Base-by-base conservation (phyloP, 2,888 invertebrate genomes). In the Sphinx pinastri region DNA sequence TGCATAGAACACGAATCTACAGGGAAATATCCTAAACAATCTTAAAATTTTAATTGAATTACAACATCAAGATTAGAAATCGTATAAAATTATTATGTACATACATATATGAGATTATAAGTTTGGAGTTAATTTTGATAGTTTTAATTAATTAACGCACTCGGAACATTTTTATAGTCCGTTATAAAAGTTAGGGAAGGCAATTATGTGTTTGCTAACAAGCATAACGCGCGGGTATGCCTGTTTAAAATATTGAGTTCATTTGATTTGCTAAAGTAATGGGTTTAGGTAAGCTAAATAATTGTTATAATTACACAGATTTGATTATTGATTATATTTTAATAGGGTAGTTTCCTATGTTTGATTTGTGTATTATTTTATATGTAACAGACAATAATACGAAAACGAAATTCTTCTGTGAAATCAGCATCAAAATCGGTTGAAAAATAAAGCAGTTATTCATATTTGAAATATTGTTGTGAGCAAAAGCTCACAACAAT, bases 91-190 rank as follows among this genome's bases (percentile, higher is more conserved):
- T 49, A 67, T 58, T 13, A 69, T 19, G 69, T 63, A 69, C 54
- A 58, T 59, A 67, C 52, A 67, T 58, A 67, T 70, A 67, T 54
- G 58, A 68, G 52, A 70, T 70, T 71, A 68, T 38, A 57, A 52
- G 68, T 47, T 52, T 66, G 66, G 38, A 71, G 47, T 68, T 67
- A 71, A 69, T 66, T 69, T 66, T 66, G 58, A 71, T 68, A 68
- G 66, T 69, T 70, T 71, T 71, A 68, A 71, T 71, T 71, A 71
- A 71, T 71, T 67, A 66, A 71, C 19, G 45, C 57, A 38, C 66
- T 25, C 57, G 45, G 66, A 71, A 68, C 66, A 68, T 66, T 71
- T 71, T 71, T 71, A 71, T 67, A 16, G 57, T 51, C 71, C 71
- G 71, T 66, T 71, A 71, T 71, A 71, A 71, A 70, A 68, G 68